Conservation (phyloP, 1,140 invertebrate genomes). For the Cotesia glomerata region DNA sequence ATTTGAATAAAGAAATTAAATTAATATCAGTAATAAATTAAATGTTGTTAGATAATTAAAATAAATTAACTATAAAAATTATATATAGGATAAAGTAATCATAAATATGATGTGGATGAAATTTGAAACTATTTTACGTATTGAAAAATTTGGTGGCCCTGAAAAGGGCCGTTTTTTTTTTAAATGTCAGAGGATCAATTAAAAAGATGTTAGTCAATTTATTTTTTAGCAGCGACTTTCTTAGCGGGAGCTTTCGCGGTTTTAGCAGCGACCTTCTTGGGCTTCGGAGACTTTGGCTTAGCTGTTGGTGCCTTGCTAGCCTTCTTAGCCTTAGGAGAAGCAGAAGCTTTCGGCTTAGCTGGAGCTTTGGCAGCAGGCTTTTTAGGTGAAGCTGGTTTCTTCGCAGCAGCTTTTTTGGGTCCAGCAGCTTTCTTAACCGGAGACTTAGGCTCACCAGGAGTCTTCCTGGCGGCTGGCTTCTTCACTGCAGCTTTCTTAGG, state of each 20-base stretch:
- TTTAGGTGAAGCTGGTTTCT: background rate
- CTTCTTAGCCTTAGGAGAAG: slow-evolving; percentile 6
- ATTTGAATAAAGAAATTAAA: too few species aligned
- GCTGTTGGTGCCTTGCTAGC: slow-evolving; percentile 14
- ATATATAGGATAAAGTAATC: too few species aligned
- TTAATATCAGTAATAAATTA: too few species aligned
- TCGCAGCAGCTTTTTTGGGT: background rate
- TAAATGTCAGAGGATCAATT: too few species aligned
- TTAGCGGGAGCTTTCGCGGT: background rate
- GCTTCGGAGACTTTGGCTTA: slow-evolving; percentile 17
- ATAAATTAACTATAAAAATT: too few species aligned
- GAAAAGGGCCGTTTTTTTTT: slow-evolving; percentile 5
- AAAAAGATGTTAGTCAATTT: background rate
- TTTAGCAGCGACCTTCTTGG: slow-evolving; percentile 7
- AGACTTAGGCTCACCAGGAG: background rate
- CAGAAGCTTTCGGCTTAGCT: background rate
- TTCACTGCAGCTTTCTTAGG: slow-evolving; percentile 8
- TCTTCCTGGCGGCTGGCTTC: background rate
- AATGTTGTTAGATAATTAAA: too few species aligned
- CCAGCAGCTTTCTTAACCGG: background rate
- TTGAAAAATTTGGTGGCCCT: slow-evolving; percentile 7
- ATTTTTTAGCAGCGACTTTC: slow-evolving; percentile 12
- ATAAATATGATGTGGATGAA: too few species aligned
- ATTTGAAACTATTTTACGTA: too few species aligned
- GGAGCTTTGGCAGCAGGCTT: background rate